phyloP scores from a whole-genome alignment of 2,888 invertebrate species.

The Lycaena phlaeas region DNA sequence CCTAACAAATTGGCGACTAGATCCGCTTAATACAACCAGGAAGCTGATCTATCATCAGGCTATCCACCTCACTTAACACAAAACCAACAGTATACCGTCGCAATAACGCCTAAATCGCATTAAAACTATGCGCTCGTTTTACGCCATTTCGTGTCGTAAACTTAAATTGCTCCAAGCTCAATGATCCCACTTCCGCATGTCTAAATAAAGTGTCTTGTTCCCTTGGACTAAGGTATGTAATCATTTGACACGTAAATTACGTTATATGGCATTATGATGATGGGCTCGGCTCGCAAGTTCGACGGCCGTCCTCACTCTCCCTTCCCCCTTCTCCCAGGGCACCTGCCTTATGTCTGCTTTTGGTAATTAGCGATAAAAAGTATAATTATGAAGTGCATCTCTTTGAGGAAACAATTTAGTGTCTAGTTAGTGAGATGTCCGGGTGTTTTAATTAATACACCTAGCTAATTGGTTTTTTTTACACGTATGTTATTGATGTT shows the following conservation, averaged over 20 bases:
- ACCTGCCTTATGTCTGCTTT: conserved; percentile 46
- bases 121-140: conserved; percentile 22
- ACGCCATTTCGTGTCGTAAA: conserved; percentile 31
- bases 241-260: conserved; percentile 21
- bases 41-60: conserved; percentile 47
- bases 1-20: conserved; percentile 58
- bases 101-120: conserved; percentile 23
- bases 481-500: background rate
- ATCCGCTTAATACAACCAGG: conserved; percentile 59
- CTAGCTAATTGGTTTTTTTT: background rate
- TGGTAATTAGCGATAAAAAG: conserved; percentile 57
- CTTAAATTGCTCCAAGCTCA: conserved; percentile 61
- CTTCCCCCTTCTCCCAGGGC: conserved; percentile 38
- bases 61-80: conserved; percentile 19
- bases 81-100: conserved; percentile 20
- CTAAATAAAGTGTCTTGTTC: conserved; percentile 28
- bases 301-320: conserved; percentile 65
- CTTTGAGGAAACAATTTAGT: conserved; percentile 33
- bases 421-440: background rate
- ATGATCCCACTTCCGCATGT: conserved; percentile 53
- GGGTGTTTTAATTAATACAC: background rate
- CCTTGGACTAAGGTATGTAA: conserved; percentile 25
- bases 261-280: conserved; percentile 30
- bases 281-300: conserved; percentile 38
- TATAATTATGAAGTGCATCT: conserved; percentile 40